Evolutionary conservation across 2,888 invertebrate genomes (phyloP).

Genomic region (Epirrhoe tristata): DNA sequence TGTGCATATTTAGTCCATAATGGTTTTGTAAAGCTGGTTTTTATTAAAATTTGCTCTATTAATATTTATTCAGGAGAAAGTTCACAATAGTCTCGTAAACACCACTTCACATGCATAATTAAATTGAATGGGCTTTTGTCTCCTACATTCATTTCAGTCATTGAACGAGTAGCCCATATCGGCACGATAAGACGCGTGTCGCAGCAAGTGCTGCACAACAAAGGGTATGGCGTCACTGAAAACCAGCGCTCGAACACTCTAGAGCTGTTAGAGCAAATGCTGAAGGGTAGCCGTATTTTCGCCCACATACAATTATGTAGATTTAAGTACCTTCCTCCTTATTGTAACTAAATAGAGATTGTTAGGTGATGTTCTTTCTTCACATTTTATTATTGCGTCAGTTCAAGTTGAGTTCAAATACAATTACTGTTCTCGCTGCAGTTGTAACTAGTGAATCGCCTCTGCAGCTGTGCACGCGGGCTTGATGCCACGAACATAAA

Average conservation of each 20-base stretch:
- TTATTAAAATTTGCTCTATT: conserved; percentile 14
- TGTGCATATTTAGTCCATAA: conserved; percentile 33
- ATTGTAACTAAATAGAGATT: no score
- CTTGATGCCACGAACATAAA: conserved; percentile 13
- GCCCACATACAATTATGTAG: no score
- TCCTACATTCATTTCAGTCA: background rate
- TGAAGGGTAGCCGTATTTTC: no score
- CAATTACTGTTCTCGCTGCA: conserved; percentile 1
- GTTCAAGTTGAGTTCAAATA: background rate
- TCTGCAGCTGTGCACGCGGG: conserved; percentile 17
- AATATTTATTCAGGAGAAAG: conserved; percentile 13
- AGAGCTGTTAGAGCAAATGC: no score
- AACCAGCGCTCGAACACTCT: no score
- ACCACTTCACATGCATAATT: conserved; percentile 10
- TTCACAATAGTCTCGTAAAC: conserved; percentile 13
- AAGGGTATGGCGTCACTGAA: no score
- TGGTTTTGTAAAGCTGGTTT: conserved; percentile 11
- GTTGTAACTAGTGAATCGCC: conserved; percentile 8
- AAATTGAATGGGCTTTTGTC: background rate
- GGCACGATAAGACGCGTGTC: no score
- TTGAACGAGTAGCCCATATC: background rate
- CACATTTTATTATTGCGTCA: background rate
- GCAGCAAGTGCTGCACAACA: no score
- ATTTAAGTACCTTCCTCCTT: no score
- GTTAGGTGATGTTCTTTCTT: background rate